Percentiles rank a stretch among this genome's conserved stretches.
Evolutionary conservation across 2,113 vertebrate genomes (phyloP).

Genomic region (Herpetotheres cachinnans): DNA sequence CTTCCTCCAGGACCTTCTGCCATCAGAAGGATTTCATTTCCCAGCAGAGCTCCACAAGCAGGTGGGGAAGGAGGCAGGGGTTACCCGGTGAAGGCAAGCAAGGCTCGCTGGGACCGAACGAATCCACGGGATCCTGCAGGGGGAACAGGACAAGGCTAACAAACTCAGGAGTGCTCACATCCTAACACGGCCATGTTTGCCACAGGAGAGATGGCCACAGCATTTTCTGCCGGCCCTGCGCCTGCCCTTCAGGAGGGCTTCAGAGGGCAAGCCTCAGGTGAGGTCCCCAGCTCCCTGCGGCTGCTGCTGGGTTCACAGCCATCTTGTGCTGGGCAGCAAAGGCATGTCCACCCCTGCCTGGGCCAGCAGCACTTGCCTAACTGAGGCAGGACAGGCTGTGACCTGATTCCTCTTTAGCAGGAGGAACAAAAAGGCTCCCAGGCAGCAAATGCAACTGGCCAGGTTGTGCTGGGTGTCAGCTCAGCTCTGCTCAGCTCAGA

Average conservation of each 20-base stretch:
- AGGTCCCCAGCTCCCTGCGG: background rate
- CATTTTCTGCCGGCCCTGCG: background rate
- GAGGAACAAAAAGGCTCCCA: background rate
- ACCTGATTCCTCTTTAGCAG: background rate
- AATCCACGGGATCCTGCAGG: background rate
- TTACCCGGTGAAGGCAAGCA: background rate
- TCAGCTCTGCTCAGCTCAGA: background rate
- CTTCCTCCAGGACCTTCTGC: background rate
- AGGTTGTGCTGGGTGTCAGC: background rate
- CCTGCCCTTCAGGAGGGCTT: background rate
- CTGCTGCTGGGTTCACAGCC: background rate
- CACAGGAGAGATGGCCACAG: too few species aligned
- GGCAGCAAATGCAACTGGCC: background rate
- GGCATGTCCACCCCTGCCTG: background rate
- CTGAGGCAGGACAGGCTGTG: background rate
- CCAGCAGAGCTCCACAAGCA: background rate
- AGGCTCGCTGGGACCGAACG: rapidly evolving
- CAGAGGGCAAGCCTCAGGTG: background rate
- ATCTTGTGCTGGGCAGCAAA: background rate
- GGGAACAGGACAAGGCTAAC: background rate
- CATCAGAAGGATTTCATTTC: background rate
- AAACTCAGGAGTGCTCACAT: background rate
- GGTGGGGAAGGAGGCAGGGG: background rate
- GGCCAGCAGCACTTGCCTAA: background rate
- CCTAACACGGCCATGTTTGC: rapidly evolving